Percentiles rank a stretch among this genome's conserved stretches.
These are phyloP conservation scores for Poeciliopsis presidionis DNA, from an alignment of 2,797 vertebrate species.

Conservation along the genomic window DNA sequence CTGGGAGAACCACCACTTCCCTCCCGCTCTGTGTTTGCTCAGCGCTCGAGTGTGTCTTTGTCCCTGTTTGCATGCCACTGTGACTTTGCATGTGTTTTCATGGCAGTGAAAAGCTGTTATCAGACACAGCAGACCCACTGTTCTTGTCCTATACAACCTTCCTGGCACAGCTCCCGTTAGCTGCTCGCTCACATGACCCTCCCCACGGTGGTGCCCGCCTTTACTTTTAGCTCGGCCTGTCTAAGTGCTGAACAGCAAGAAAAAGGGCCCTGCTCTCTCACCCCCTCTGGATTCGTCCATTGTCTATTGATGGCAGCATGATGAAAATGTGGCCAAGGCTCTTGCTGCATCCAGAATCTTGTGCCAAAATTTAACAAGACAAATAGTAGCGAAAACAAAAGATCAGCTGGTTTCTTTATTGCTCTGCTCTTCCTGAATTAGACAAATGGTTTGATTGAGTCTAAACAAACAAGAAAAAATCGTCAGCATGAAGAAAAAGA, in stretches of 20 bases:
- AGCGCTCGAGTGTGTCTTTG: slow-evolving; percentile 33
- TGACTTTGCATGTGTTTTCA: slow-evolving; percentile 56
- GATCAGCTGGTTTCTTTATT: slow-evolving; percentile 27
- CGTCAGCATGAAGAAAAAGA: not conserved
- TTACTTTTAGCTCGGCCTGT: slow-evolving; percentile 58
- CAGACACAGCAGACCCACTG: slow-evolving; percentile 73
- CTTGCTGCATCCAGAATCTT: slow-evolving; percentile 7
- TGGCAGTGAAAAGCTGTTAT: slow-evolving; percentile 70
- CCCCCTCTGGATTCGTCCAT: slow-evolving; percentile 54
- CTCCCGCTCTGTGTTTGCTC: slow-evolving; percentile 18
- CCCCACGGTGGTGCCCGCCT: slow-evolving; percentile 56
- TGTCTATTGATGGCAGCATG: slow-evolving; percentile 67
- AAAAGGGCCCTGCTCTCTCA: slow-evolving; percentile 51
- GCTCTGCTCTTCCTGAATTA: slow-evolving; percentile 21
- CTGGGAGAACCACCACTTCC: slow-evolving; percentile 6
- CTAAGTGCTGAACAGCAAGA: slow-evolving; percentile 59
- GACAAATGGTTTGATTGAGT: not conserved
- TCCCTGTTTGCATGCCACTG: slow-evolving; percentile 28
- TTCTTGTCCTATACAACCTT: slow-evolving; percentile 63
- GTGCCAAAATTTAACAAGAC: slow-evolving; percentile 41
- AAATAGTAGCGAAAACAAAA: slow-evolving; percentile 27
- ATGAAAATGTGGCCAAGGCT: slow-evolving; percentile 29
- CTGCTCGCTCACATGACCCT: slow-evolving; percentile 72
- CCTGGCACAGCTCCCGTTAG: slow-evolving; percentile 62
- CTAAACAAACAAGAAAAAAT: not conserved